Evolutionary conservation across 1,140 invertebrate genomes (phyloP), one percentile per base, ranked within the genome.

Genomic region (Dendroctonus valens): DNA sequence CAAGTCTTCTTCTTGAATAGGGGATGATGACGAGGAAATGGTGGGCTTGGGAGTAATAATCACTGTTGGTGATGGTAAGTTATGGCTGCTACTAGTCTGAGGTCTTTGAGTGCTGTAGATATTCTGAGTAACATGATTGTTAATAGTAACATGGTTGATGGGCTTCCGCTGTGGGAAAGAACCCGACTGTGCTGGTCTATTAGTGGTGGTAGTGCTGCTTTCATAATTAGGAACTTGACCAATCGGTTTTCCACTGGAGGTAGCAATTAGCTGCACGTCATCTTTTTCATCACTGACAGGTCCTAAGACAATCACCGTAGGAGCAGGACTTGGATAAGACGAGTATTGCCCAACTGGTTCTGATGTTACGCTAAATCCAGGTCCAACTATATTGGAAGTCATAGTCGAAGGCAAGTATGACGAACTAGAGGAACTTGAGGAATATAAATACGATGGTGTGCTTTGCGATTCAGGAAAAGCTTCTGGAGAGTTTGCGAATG

Each of bases 241-340:
- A 49, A 38, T 48, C 1, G 67, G 52, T 11, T 9, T 46, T 48
- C 41, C 42, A 49, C 41, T 48, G 4, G 67, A 57, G 26, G 64
- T 14, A 14, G 50, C 39, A 39, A 65, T 15, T 12, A 55, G 44
- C 40, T 14, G 12, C 8, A 11, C 44, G 11, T 71, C 65, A 26
- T 70, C 72, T 15, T 59, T 78, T 51, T 72, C 69, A n/a, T 67
- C 67, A 39, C 55, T 78, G 0, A 83, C 67, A 0, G 84, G 84
- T 8, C 85, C 84, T 4, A 91, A 72, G 11, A 90, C 87, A 37
- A 91, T 91, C 0, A 91, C 84, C 0, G 89, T 90, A 6, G 89
- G 89, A 7, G 87, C 86, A 8, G 87, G 86, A 62, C 81, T 84
- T 5, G 82, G 79, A 49, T 62, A 73, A 14, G 58, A 62, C 4